Conservation (phyloP, 2,797 vertebrate genomes). For the Urophycis tenuis region DNA sequence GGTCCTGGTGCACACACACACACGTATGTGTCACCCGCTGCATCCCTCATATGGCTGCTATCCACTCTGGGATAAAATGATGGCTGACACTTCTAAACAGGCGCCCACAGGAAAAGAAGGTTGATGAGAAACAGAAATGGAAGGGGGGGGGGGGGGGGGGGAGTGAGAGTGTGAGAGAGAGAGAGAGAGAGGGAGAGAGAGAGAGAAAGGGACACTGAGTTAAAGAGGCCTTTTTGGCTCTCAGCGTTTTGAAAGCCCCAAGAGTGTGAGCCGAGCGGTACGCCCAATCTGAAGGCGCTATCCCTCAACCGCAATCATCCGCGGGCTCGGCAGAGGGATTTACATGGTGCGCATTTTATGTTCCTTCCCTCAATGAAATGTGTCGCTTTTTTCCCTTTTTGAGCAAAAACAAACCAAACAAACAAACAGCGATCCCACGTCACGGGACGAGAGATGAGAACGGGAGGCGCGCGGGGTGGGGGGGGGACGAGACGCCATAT, state of each 20-base stretch:
- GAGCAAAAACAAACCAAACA: background rate
- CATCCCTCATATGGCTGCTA: background rate
- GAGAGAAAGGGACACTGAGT: background rate
- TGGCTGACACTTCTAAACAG: background rate
- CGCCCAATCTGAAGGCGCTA: background rate
- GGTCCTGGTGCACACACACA: background rate
- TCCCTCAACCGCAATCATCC: background rate
- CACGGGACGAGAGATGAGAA: too few species aligned
- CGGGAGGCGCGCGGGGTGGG: too few species aligned
- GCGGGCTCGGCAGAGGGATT: background rate
- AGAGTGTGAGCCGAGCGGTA: background rate
- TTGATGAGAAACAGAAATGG: background rate
- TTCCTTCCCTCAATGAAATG: too few species aligned
- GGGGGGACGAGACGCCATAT: background rate
- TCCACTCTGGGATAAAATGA: background rate
- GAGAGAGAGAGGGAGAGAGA: background rate
- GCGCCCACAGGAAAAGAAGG: constrained; percentile 14
- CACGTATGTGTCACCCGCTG: background rate
- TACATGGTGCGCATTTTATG: background rate
- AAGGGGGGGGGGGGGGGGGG: background rate
- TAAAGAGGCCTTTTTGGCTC: constrained; percentile 12
- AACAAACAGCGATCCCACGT: background rate
- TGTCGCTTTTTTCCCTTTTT: background rate
- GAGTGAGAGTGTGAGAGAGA: background rate
- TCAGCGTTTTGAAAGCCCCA: background rate